Evolutionary conservation across 2,797 vertebrate species (phyloP), one percentile per base, ranked within the genome.

Genomic region (Pelodytes ibericus): DNA sequence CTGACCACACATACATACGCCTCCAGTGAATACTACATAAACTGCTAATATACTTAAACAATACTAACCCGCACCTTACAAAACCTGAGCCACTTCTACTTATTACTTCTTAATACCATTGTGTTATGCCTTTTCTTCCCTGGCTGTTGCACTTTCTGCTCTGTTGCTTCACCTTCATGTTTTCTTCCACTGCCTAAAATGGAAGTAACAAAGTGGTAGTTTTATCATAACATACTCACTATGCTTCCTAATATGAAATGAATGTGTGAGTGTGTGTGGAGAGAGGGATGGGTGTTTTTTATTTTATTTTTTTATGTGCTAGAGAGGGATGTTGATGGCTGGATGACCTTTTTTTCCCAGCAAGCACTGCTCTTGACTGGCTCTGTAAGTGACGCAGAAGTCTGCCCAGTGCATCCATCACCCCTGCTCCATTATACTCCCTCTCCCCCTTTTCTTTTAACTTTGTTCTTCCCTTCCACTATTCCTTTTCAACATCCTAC

Each of bases 321-420:
- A 63, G 59, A 49, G 49, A 30, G 25, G 51, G 59, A 15, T 27
- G 31, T 22, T 20, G 39, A 31, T 47, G 51, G 51, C 63, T 79
- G 71, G 64, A 71, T 70, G 13, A n/a, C 9, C 7, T 36, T 36
- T 36, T 62, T 77, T 70, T 30, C 74, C 67, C 67, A 77, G 63
- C 63, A 73, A 66, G n/a, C 64, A 44, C 31, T 68, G 77, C 87
- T 92, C 90, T 93, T 91, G 91, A 92, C 90, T 92, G 92, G 89
- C 72, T 89, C 84, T 88, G 89, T 88, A 88, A 87, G 89, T 87
- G 83, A 86, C 89, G 91, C 92, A 89, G 67, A 69, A 60, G 51
- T 71, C 75, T 72, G 70, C 69, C 56, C 53, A 87, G 86, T 90
- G 89, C 92, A 89, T 92, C 87, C 88, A 88, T 69, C 41, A 69